A percentile compares a stretch with the other conserved stretches of the same genome.
phyloP scores from a whole-genome alignment of 2,113 vertebrate species.

The Caracal caracal region DNA sequence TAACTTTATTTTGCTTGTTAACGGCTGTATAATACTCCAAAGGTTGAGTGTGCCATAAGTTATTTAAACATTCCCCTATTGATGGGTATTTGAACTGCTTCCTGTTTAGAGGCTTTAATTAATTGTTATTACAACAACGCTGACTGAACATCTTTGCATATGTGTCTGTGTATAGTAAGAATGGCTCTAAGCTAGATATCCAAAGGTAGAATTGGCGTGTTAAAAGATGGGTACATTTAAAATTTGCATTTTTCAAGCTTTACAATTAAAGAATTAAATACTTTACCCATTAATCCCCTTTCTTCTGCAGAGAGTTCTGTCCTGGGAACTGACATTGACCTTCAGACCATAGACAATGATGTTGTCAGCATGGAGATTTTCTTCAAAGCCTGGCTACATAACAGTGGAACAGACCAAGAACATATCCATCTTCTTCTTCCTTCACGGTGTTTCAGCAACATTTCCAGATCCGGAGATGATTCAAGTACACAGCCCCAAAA shows the following conservation, averaged over 20 bases:
- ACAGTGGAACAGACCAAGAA: slow-evolving; percentile 90
- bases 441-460: slow-evolving; percentile 9
- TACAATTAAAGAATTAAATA: slow-evolving; percentile 21
- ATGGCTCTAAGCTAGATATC: background rate
- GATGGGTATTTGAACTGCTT: background rate
- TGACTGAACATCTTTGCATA: background rate
- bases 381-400: slow-evolving; percentile 95
- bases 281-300: slow-evolving; percentile 16
- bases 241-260: slow-evolving; percentile 2
- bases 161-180: slow-evolving; percentile 15
- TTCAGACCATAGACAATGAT: slow-evolving; percentile 90
- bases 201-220: background rate
- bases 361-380: slow-evolving; percentile 90
- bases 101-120: background rate
- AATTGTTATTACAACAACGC: slow-evolving; percentile 1
- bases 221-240: background rate
- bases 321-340: slow-evolving; percentile 90
- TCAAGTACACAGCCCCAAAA: slow-evolving; percentile 78
- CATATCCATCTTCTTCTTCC: slow-evolving; percentile 94
- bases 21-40: background rate
- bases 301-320: slow-evolving; percentile 85
- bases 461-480: slow-evolving; percentile 55
- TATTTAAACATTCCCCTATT: slow-evolving; percentile 32
- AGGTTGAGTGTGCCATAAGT: background rate
- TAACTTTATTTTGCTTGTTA: slow-evolving; percentile 36